Evolutionary conservation across 1,140 invertebrate genomes (phyloP), one percentile per base, ranked within the genome.

Genomic region (Colletes latitarsis): DNA sequence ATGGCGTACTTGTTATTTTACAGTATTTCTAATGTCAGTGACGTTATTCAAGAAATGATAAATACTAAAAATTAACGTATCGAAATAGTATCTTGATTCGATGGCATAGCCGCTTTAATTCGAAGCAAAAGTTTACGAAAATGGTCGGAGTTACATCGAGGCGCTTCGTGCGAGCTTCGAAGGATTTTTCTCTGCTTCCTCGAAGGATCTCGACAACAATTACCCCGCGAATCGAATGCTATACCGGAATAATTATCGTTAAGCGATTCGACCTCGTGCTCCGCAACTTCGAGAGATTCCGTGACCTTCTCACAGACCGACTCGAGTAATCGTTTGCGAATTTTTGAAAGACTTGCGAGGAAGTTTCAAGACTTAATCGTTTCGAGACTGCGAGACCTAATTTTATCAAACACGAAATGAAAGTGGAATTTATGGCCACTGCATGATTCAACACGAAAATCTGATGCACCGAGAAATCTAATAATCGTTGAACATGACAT

Each of bases 211-310:
- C 60, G 77, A 14, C 67, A 64, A 77, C 58, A 74, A 82, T 77
- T 81, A 77, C 43, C 60, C 43, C 66, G 53, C 17, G 58, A 77
- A 67, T 81, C 60, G 53, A 82, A 64, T 74, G 46, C 70, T 72
- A 74, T 66, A 55, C 46, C 55, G 43, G 46, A 70, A 67, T 75
- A 75, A 83, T 80, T 80, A 80, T 60, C 71, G 57, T 83, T 62
- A 73, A 70, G 71, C 66, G 67, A 70, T 83, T 69, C 66, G 62
- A 75, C 70, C 77, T 82, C 52, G 55, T 60, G 55, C 60, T 43
- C 77, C 43, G 30, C n/a, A 49, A 15, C 39, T 66, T 58, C 39
- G 49, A 58, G 63, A 67, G 63, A 60, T 80, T 39, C 55, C 69
- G 70, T 71, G 79, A 69, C 57, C 58, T 69, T 75, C 55, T 64